Percentiles rank a stretch among this genome's conserved stretches.
These are phyloP conservation scores for Artibeus jamaicensis DNA, from an alignment of 2,797 vertebrate species.

Conservation along the genomic window DNA sequence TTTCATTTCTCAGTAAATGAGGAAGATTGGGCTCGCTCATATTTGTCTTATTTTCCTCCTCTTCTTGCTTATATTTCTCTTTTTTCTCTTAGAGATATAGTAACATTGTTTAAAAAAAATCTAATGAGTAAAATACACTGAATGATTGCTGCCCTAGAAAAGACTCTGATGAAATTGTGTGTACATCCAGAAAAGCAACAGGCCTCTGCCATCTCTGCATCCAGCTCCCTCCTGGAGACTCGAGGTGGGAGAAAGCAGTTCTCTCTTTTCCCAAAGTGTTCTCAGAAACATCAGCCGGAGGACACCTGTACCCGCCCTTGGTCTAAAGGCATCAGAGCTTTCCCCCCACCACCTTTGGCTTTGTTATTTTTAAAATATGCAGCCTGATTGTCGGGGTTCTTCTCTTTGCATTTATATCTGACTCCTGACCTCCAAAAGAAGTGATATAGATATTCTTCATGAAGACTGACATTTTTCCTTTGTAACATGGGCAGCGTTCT, in stretches of 20 bases:
- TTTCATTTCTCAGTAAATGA: neutral
- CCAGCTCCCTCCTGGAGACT: neutral
- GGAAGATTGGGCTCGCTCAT: neutral
- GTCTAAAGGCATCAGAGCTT: neutral
- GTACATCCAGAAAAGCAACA: neutral
- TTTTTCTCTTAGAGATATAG: neutral
- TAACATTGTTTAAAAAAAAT: neutral
- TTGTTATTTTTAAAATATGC: neutral
- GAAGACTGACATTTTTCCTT: neutral
- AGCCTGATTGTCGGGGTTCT: neutral
- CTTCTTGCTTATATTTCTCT: conserved; percentile 11
- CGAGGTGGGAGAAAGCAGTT: rapidly evolving
- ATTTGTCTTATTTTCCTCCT: neutral
- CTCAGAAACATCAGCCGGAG: neutral
- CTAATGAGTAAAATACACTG: conserved; percentile 1
- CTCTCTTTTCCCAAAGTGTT: neutral
- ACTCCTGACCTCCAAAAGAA: neutral
- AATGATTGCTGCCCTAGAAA: conserved; percentile 17
- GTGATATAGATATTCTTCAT: rapidly evolving
- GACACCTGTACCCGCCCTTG: neutral
- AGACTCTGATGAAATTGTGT: neutral
- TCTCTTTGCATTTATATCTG: neutral
- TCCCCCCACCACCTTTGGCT: neutral
- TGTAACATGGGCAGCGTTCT: neutral
- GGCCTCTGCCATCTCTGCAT: neutral